Evolutionary conservation across 64 coral and sea anemone species (phyloP).

Genomic region (Catalaphyllia jardinei): DNA sequence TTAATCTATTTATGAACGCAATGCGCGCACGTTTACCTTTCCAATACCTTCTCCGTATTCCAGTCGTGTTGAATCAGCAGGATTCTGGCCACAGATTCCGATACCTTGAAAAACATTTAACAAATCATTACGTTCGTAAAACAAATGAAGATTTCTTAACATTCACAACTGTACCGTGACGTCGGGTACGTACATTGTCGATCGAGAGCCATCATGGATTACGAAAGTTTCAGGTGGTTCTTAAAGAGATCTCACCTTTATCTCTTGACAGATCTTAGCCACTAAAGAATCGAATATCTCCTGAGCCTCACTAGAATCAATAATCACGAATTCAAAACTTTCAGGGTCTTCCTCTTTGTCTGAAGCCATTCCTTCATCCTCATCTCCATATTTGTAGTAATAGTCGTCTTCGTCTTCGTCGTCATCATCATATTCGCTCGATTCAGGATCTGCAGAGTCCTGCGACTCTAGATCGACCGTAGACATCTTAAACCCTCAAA

Average conservation of each 20-base stretch:
- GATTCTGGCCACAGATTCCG: constrained; percentile 47
- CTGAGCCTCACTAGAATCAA: constrained; percentile 34
- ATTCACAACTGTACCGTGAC: neutral
- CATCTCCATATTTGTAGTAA: constrained; percentile 50
- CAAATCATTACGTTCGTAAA: neutral
- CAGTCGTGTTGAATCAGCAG: constrained; percentile 49
- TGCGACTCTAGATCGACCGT: constrained; percentile 6
- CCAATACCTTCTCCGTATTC: constrained; percentile 59
- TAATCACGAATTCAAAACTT: constrained; percentile 51
- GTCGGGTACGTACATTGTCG: too few species aligned
- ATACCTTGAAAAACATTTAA: constrained; percentile 28
- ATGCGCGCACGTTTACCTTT: constrained; percentile 28
- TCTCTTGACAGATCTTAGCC: constrained; percentile 45
- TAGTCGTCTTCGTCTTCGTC: constrained; percentile 55
- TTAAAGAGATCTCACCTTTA: constrained; percentile 33
- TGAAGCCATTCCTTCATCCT: constrained; percentile 58
- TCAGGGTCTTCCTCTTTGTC: constrained; percentile 66
- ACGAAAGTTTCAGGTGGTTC: neutral
- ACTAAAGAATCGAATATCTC: constrained; percentile 44
- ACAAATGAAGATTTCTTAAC: neutral
- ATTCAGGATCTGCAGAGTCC: constrained; percentile 61
- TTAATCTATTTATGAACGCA: neutral
- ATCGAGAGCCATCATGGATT: neutral
- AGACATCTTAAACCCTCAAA: neutral
- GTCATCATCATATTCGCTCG: constrained; percentile 68